Evolutionary conservation across 2,888 invertebrate species (phyloP), one percentile per base, ranked within the genome.

Genomic region (Drosophila acutilabella): DNA sequence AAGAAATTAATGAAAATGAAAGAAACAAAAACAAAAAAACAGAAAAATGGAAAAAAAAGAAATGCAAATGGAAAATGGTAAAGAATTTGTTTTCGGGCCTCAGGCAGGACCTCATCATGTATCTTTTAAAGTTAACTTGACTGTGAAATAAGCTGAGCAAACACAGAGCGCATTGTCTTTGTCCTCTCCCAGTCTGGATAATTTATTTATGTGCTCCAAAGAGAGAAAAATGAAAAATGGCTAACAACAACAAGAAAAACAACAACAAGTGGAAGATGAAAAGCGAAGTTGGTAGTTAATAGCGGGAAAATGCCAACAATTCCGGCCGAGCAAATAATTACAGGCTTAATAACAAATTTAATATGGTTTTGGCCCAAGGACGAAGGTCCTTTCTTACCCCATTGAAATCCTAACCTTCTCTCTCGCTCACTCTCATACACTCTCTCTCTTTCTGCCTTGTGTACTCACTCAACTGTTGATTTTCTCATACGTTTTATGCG

Each of bases 271-370:
- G 45, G 36, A 38, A 57, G 57, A 57, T 47, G 47, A 41, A 51
- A 60, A 44, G 41, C 30, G 48, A 48, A 36, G 51, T 48, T 61
- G 23, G 48, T 64, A 71, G 74, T 79, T 75, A 76, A 76, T 75
- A 80, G 65, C 76, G 59, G 61, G 75, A 76, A 47, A 78, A 74
- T 84, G 81, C 70, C 87, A 74, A 74, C 82, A 74, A 77, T 87
- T 89, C 74, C 81, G 81, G 62, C 62, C 72, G 78, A 69, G 71
- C 82, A 83, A 89, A 83, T 83, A 83, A 83, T 83, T 89, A 89
- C 89, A 62, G 71, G 83, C 89, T 89, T 83, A 83, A 83, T 83
- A 88, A 78, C 88, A 83, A 83, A 89, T 89, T 83, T 87, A 89
- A 83, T 83, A 87, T 84, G 71, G 78, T 68, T 56, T 61, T 56